Evolutionary conservation across 2,113 vertebrate genomes (phyloP).

Genomic region (Melospiza melodia): DNA sequence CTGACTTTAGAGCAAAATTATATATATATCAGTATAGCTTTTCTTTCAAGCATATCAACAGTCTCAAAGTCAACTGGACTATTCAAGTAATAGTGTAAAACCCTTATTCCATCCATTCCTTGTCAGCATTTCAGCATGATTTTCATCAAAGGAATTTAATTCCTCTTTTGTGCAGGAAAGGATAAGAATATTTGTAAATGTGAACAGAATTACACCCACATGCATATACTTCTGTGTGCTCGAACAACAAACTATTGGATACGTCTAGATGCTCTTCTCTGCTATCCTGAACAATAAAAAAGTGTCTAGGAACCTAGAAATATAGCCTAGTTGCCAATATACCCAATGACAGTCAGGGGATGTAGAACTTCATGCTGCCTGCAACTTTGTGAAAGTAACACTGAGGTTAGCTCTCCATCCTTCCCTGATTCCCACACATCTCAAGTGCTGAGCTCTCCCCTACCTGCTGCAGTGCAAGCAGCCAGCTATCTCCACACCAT

Average conservation of each 20-base stretch:
- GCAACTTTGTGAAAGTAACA: neutral
- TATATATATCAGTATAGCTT: neutral
- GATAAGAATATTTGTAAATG: neutral
- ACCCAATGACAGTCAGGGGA: rapidly evolving
- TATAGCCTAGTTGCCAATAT: neutral
- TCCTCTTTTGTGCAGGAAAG: neutral
- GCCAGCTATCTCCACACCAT: neutral
- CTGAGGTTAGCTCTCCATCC: neutral
- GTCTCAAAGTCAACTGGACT: neutral
- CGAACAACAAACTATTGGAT: neutral
- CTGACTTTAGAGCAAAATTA: neutral
- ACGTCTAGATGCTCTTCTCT: neutral
- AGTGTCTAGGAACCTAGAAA: neutral
- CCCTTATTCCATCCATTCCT: neutral
- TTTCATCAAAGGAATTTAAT: neutral
- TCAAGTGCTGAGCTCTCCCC: neutral
- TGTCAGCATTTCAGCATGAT: neutral
- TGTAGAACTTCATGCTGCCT: neutral
- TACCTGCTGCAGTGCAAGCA: neutral
- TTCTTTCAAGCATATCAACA: neutral
- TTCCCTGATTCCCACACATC: rapidly evolving
- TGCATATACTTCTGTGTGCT: neutral
- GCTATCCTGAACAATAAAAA: neutral
- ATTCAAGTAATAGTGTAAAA: neutral
- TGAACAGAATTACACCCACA: neutral